Evolutionary conservation across 2,113 vertebrate genomes (phyloP).

Genomic region (Oophaga pumilio): DNA sequence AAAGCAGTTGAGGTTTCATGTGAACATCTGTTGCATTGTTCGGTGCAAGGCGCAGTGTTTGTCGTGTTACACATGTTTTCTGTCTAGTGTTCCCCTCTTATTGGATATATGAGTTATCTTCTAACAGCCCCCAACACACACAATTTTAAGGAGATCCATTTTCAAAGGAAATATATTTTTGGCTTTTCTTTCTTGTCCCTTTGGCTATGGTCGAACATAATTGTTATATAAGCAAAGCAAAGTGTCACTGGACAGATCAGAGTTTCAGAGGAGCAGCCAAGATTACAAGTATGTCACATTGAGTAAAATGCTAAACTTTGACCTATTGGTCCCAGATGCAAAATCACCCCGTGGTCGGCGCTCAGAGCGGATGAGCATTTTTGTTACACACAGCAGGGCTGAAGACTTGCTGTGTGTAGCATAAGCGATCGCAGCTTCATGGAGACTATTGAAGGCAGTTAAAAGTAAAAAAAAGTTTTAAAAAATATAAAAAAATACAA

Average conservation of each 20-base stretch:
- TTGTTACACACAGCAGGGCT: too few species aligned
- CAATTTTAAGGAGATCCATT: background rate
- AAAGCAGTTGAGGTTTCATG: slow-evolving; percentile 15
- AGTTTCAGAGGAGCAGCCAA: background rate
- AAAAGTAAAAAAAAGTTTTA: too few species aligned
- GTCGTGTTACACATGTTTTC: slow-evolving; percentile 35
- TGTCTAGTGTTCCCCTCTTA: slow-evolving; percentile 27
- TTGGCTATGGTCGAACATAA: slow-evolving; percentile 14
- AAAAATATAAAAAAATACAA: too few species aligned
- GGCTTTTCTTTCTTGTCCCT: slow-evolving; percentile 9
- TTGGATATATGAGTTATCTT: background rate
- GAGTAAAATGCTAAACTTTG: too few species aligned
- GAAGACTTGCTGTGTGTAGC: too few species aligned
- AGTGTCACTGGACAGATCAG: background rate
- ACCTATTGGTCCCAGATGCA: too few species aligned
- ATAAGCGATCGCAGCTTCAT: too few species aligned
- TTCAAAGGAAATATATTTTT: slow-evolving; percentile 40
- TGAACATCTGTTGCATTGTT: slow-evolving; percentile 40
- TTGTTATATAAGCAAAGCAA: slow-evolving; percentile 7
- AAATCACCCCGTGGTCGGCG: too few species aligned
- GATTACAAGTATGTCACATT: background rate
- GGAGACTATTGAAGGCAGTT: too few species aligned
- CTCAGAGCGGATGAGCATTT: too few species aligned
- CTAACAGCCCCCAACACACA: slow-evolving; percentile 24
- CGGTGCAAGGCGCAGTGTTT: slow-evolving; percentile 1